Percentiles rank a stretch among this genome's conserved stretches.
phyloP scores from a whole-genome alignment of 1,140 invertebrate genomes.

The Phortica variegata region DNA sequence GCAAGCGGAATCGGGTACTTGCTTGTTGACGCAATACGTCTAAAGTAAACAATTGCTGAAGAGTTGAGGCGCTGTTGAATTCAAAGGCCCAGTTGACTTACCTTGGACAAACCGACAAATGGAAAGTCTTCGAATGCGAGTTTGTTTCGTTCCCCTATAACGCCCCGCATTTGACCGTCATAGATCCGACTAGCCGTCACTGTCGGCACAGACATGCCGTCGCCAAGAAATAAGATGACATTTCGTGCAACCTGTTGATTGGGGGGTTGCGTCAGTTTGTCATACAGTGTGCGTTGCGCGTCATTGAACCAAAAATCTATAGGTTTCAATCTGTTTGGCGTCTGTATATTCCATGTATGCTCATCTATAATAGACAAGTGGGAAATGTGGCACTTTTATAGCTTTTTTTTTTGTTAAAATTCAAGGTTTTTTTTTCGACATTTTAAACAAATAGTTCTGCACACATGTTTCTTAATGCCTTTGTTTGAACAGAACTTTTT shows the following conservation, averaged over 20 bases:
- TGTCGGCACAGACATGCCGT: conserved; percentile 76
- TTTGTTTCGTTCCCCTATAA: conserved; percentile 66
- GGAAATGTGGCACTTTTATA: not conserved
- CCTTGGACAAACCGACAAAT: conserved; percentile 70
- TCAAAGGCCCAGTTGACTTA: conserved; percentile 41
- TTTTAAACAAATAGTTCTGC: too few relatives aligned
- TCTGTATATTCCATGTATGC: conserved; percentile 24
- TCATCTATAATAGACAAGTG: too few relatives aligned
- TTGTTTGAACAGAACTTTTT: too few relatives aligned
- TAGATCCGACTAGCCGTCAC: conserved; percentile 71
- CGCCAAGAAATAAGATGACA: conserved; percentile 74
- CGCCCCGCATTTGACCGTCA: conserved; percentile 63
- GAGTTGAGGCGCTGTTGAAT: not conserved
- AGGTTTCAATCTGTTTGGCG: conserved; percentile 22
- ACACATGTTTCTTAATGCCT: too few relatives aligned
- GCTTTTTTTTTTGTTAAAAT: too few relatives aligned
- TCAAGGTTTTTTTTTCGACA: too few relatives aligned
- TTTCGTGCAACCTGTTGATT: conserved; percentile 66
- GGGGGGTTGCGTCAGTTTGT: conserved; percentile 26
- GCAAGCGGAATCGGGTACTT: conserved; percentile 78
- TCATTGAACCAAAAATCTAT: conserved; percentile 45
- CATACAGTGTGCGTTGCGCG: conserved; percentile 32
- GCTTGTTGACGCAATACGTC: conserved; percentile 71
- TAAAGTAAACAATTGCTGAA: conserved; percentile 9
- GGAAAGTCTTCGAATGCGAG: conserved; percentile 78